These are phyloP conservation scores for Setipinna tenuifilis DNA, from an alignment of 2,797 vertebrate species.

Conservation along the genomic window DNA sequence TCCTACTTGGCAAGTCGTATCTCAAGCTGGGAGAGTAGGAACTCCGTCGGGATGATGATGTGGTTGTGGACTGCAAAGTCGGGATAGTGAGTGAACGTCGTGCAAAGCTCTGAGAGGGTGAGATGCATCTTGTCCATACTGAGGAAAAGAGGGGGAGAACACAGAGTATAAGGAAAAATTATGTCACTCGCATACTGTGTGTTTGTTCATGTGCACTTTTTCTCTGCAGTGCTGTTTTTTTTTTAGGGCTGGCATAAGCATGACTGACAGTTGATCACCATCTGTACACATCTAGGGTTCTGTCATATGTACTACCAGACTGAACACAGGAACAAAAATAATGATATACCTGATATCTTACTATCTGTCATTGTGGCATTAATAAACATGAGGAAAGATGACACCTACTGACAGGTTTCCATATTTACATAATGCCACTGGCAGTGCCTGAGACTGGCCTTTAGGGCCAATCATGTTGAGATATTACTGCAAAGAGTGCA, in stretches of 20 bases:
- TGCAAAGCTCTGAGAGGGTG: conserved; percentile 83
- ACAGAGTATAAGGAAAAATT: neutral
- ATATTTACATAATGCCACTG: neutral
- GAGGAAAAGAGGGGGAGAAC: conserved; percentile 33
- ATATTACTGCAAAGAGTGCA: neutral
- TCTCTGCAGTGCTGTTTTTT: neutral
- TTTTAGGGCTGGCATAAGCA: neutral
- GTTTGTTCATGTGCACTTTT: neutral
- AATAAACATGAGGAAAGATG: conserved; percentile 7
- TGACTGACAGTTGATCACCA: neutral
- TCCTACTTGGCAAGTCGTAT: conserved; percentile 81
- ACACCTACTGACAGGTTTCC: neutral
- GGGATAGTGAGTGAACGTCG: conserved; percentile 77
- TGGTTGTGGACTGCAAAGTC: conserved; percentile 83
- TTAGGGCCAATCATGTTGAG: no score
- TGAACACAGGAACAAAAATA: neutral
- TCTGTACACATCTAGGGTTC: neutral
- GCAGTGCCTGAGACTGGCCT: neutral
- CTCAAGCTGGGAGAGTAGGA: conserved; percentile 88
- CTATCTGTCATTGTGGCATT: neutral
- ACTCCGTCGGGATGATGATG: conserved; percentile 84
- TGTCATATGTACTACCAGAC: neutral
- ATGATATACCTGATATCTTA: neutral
- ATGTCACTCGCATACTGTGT: neutral
- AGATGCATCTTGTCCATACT: conserved; percentile 94